Evolutionary conservation across 2,888 invertebrate species (phyloP).

Genomic region (Ramazzottius varieornatus): DNA sequence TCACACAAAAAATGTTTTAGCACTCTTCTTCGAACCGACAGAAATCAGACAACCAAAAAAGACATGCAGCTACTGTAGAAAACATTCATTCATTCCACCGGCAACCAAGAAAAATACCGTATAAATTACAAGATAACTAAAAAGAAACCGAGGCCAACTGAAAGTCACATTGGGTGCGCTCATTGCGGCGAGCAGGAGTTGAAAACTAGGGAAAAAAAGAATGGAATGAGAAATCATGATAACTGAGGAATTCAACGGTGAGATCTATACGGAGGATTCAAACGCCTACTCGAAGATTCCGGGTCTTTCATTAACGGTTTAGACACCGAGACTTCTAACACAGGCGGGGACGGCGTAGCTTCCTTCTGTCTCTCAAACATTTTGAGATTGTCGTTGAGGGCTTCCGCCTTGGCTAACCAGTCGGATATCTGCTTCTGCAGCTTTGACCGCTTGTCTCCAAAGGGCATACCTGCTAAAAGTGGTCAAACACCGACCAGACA

Average conservation of each 20-base stretch:
- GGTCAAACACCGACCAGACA: too few species aligned
- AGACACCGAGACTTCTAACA: background rate
- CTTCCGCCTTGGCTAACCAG: background rate
- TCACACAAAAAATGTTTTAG: too few species aligned
- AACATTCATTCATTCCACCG: too few species aligned
- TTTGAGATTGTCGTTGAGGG: background rate
- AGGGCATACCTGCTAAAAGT: background rate
- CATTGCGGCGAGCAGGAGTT: background rate
- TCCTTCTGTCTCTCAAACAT: background rate
- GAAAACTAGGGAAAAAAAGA: background rate
- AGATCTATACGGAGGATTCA: background rate
- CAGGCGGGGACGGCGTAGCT: background rate
- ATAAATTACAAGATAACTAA: too few species aligned
- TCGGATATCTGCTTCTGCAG: background rate
- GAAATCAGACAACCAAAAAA: too few species aligned
- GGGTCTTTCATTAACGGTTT: too few species aligned
- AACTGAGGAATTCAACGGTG: background rate
- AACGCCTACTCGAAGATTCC: background rate
- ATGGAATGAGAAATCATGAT: background rate
- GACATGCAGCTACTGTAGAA: too few species aligned
- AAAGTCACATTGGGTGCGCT: too few species aligned
- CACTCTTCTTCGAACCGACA: too few species aligned
- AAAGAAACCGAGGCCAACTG: too few species aligned
- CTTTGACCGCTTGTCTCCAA: background rate
- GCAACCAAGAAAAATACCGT: too few species aligned